A percentile compares a stretch with the other conserved stretches of the same genome.
phyloP scores from a whole-genome alignment of 2,797 vertebrate species.

The Phataginus tricuspis region DNA sequence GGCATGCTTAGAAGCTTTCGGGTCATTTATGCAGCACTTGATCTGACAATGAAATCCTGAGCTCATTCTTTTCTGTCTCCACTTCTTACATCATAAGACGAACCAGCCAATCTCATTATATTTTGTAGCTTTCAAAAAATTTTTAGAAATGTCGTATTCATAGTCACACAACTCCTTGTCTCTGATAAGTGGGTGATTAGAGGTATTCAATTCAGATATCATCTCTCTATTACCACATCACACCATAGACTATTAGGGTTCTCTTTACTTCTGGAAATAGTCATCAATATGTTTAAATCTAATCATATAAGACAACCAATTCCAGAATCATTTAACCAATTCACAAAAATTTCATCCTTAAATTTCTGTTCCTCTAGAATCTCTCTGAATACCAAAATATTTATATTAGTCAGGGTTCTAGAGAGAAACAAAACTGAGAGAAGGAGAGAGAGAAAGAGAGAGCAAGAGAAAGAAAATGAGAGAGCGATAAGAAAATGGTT shows the following conservation, averaged over 20 bases:
- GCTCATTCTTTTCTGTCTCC: background rate
- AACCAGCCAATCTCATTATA: background rate
- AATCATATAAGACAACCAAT: background rate
- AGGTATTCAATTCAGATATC: background rate
- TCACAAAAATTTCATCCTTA: background rate
- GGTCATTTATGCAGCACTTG: background rate
- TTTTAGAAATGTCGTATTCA: background rate
- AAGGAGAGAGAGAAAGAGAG: background rate
- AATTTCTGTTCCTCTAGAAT: background rate
- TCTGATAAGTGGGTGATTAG: background rate
- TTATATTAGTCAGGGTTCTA: background rate
- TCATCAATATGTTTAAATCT: background rate
- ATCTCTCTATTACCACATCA: background rate
- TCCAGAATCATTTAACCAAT: background rate
- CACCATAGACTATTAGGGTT: background rate
- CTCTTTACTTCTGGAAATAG: background rate
- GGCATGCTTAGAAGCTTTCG: background rate
- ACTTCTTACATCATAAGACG: background rate
- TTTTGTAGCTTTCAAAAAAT: background rate
- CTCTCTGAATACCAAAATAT: background rate
- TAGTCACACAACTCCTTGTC: background rate
- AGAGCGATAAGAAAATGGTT: background rate
- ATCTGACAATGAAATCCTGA: background rate
- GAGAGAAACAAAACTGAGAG: background rate
- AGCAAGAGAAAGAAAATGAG: background rate